phyloP scores from a whole-genome alignment of 2,888 invertebrate genomes.

The Tipula helvola region DNA sequence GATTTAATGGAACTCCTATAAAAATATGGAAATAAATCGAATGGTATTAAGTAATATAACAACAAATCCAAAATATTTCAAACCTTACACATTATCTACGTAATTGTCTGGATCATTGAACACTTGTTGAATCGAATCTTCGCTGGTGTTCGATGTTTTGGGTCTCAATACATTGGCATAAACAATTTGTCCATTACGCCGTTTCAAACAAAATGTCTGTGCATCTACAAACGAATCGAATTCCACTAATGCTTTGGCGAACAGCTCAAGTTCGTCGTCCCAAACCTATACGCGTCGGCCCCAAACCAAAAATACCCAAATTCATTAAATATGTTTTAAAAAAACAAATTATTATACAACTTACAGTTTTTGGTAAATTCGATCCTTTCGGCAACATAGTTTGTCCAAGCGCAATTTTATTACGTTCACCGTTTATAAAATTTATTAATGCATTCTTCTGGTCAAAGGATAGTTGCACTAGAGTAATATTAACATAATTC shows the following conservation, averaged over 20 bases:
- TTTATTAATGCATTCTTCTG: background rate
- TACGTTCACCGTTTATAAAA: background rate
- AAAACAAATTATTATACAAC: background rate
- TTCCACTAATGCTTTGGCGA: background rate
- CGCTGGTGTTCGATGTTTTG: background rate
- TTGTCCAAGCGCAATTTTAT: background rate
- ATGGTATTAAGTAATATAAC: background rate
- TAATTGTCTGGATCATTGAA: no score
- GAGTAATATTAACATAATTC: background rate
- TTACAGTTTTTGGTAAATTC: background rate
- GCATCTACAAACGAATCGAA: background rate
- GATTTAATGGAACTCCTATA: background rate
- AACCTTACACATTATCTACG: no score
- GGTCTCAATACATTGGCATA: no score
- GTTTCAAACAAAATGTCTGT: background rate
- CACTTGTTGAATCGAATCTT: background rate
- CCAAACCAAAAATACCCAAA: background rate
- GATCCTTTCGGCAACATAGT: background rate
- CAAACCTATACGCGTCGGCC: background rate
- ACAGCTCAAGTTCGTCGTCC: background rate
- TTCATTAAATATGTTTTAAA: background rate
- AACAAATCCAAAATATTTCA: background rate
- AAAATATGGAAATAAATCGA: background rate
- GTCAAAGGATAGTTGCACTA: background rate
- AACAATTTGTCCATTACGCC: background rate